Evolutionary conservation across 2,888 invertebrate species (phyloP).

Genomic region (Habroteleia sp.): DNA sequence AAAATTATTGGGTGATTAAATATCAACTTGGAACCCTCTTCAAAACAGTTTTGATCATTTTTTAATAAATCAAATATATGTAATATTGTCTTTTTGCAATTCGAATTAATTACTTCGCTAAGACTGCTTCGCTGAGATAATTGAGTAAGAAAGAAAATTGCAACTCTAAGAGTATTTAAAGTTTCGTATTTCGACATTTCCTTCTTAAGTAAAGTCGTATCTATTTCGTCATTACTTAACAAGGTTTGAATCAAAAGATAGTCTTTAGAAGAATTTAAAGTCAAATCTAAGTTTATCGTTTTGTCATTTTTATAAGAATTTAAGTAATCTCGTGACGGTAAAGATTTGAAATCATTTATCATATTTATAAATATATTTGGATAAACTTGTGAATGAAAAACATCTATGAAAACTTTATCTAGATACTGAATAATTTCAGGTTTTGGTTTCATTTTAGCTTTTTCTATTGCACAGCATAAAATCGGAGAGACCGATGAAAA

Average conservation of each 20-base stretch:
- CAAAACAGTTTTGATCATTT: constrained; percentile 43
- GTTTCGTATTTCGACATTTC: constrained; percentile 65
- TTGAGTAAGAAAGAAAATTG: constrained; percentile 75
- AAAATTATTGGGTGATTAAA: constrained; percentile 80
- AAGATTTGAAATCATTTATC: constrained; percentile 79
- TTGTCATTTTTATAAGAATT: constrained; percentile 19
- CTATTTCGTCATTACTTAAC: constrained; percentile 7
- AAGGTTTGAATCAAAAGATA: constrained; percentile 23
- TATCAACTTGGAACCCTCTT: constrained; percentile 74
- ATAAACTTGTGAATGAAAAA: constrained; percentile 84
- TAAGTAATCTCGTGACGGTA: constrained; percentile 71
- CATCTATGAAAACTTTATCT: constrained; percentile 81
- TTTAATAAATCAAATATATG: constrained; percentile 70
- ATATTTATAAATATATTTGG: constrained; percentile 82
- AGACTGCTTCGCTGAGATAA: constrained; percentile 66
- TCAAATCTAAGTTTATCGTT: neutral
- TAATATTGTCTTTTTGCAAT: constrained; percentile 68
- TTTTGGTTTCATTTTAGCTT: constrained; percentile 76
- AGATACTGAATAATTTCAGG: constrained; percentile 66
- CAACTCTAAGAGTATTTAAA: constrained; percentile 67
- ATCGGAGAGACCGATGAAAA: constrained; percentile 72
- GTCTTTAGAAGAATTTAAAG: constrained; percentile 1
- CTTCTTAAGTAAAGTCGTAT: constrained; percentile 6
- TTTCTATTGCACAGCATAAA: constrained; percentile 77
- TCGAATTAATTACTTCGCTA: constrained; percentile 65